phyloP scores from a whole-genome alignment of 2,113 vertebrate species.

The Puntigrus tetrazona region DNA sequence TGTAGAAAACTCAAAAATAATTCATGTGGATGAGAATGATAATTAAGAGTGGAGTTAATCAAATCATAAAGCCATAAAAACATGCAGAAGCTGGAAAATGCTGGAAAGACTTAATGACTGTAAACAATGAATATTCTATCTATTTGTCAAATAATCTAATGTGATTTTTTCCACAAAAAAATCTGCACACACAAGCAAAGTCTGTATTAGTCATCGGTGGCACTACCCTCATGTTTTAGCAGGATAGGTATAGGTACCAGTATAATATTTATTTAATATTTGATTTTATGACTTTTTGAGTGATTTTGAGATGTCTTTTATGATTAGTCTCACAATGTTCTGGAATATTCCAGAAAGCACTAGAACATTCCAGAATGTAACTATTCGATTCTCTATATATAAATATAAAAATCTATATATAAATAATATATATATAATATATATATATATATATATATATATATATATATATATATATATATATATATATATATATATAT shows the following conservation, averaged over 20 bases:
- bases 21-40: conserved; percentile 41
- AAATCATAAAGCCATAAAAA: conserved; percentile 38
- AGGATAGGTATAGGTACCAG: neutral
- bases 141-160: conserved; percentile 7
- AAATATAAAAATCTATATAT: no score
- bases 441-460: no score
- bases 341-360: no score
- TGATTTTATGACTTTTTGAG: neutral
- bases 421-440: no score
- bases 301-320: no score
- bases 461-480: no score
- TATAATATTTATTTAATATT: neutral
- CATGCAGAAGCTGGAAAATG: neutral
- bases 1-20: conserved; percentile 25
- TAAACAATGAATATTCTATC: neutral
- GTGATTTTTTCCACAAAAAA: neutral
- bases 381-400: no score
- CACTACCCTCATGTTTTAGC: neutral
- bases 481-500: no score
- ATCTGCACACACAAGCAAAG: neutral
- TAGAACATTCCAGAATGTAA: no score
- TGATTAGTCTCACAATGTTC: no score
- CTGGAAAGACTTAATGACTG: conserved; percentile 5
- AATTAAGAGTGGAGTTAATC: conserved; percentile 32
- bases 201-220: neutral